Evolutionary conservation across 2,113 vertebrate species (phyloP).

Genomic region (Tapirus terrestris): DNA sequence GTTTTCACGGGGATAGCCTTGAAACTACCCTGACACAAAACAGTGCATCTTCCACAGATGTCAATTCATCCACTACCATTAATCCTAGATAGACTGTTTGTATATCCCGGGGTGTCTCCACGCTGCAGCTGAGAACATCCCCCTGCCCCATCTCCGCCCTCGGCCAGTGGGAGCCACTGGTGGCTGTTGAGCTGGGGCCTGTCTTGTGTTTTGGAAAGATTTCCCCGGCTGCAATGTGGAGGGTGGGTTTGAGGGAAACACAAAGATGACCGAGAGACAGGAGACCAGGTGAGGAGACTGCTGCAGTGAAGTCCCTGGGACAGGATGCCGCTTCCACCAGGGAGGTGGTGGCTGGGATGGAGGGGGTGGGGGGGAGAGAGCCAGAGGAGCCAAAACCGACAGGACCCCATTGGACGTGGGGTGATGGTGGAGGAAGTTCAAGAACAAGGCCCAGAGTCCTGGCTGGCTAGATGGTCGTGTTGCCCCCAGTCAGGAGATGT

Average conservation of each 20-base stretch:
- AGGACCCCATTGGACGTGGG: not conserved
- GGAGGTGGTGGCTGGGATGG: not conserved
- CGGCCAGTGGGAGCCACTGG: not conserved
- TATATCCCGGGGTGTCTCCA: too few species aligned
- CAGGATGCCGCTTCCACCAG: fast-evolving
- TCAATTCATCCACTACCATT: not conserved
- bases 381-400: fast-evolving
- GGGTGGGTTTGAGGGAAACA: not conserved
- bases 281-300: not conserved
- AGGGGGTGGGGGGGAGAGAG: not conserved
- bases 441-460: not conserved
- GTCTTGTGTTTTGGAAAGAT: not conserved
- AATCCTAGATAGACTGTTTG: too few species aligned
- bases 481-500: not conserved
- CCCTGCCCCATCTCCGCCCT: fast-evolving
- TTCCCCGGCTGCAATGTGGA: not conserved
- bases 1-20: not conserved
- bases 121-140: not conserved
- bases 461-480: not conserved
- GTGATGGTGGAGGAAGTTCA: too few species aligned
- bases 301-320: not conserved
- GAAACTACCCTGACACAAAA: not conserved
- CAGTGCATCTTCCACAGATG: not conserved
- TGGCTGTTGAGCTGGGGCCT: not conserved
- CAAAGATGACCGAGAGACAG: not conserved